A percentile compares a stretch with the other conserved stretches of the same genome.
Evolutionary conservation across 2,113 vertebrate genomes (phyloP).

Genomic region (Colistium nudipinnis): DNA sequence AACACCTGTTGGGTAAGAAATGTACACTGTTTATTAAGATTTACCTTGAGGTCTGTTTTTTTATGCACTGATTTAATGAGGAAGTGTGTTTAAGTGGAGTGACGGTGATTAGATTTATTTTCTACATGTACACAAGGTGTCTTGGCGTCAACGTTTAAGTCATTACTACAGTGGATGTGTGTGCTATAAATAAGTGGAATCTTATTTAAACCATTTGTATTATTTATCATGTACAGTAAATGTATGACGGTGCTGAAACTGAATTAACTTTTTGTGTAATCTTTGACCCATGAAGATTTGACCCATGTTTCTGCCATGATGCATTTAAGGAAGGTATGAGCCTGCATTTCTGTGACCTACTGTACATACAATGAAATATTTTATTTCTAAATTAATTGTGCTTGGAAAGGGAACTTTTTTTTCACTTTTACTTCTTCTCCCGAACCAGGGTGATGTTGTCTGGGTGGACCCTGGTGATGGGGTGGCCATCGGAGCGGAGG

Average conservation of each 20-base stretch:
- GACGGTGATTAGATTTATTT: too few relatives aligned
- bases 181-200: too few relatives aligned
- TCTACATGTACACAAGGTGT: too few relatives aligned
- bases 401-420: neutral
- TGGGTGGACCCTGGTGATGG: constrained; percentile 85
- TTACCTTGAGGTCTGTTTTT: too few relatives aligned
- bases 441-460: constrained; percentile 90
- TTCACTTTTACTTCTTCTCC: neutral
- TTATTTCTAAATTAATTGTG: neutral
- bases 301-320: constrained; percentile 67
- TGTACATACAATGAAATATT: neutral
- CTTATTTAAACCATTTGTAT: too few relatives aligned
- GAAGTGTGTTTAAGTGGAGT: too few relatives aligned
- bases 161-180: too few relatives aligned
- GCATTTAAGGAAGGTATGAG: constrained; percentile 79
- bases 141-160: too few relatives aligned
- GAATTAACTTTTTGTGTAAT: neutral
- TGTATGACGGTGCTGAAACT: neutral
- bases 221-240: too few relatives aligned
- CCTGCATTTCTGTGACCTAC: neutral
- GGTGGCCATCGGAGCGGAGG: constrained; percentile 89
- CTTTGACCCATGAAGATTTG: constrained; percentile 40
- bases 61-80: too few relatives aligned
- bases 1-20: constrained; percentile 52
- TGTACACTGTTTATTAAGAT: too few relatives aligned